Evolutionary conservation across 2,113 vertebrate species (phyloP).

Genomic region (Jacana jacana): DNA sequence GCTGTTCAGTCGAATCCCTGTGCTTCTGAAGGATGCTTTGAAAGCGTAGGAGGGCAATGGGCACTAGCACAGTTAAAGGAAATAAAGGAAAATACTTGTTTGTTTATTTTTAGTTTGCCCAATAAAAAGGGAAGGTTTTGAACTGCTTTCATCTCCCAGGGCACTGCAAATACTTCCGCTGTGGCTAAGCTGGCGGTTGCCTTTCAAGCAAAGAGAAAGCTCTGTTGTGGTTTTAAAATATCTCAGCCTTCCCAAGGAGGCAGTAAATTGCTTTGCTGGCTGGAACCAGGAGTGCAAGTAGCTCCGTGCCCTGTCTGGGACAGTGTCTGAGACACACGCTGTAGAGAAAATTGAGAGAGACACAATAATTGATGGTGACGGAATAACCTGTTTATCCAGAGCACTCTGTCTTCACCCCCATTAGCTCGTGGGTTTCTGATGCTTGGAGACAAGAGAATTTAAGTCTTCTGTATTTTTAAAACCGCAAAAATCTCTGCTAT

Average conservation of each 20-base stretch:
- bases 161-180: neutral
- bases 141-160: slow-evolving; percentile 13
- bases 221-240: slow-evolving; percentile 10
- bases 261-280: neutral
- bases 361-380: neutral
- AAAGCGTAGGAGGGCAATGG: neutral
- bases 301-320: slow-evolving; percentile 29
- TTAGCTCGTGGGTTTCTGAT: neutral
- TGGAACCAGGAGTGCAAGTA: neutral
- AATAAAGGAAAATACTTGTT: neutral
- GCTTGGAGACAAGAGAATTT: neutral
- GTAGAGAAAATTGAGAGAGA: neutral
- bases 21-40: neutral
- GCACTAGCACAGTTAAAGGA: neutral
- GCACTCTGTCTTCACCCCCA: neutral
- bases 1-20: neutral
- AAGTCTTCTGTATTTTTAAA: neutral
- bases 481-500: neutral
- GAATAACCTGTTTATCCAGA: neutral
- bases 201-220: slow-evolving; percentile 9
- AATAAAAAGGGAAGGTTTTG: neutral
- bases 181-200: neutral
- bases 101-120: slow-evolving; percentile 17
- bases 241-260: slow-evolving; percentile 24
- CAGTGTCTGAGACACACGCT: neutral